phyloP scores from a whole-genome alignment of 2,113 vertebrate genomes.

The Copsychus sechellarum region DNA sequence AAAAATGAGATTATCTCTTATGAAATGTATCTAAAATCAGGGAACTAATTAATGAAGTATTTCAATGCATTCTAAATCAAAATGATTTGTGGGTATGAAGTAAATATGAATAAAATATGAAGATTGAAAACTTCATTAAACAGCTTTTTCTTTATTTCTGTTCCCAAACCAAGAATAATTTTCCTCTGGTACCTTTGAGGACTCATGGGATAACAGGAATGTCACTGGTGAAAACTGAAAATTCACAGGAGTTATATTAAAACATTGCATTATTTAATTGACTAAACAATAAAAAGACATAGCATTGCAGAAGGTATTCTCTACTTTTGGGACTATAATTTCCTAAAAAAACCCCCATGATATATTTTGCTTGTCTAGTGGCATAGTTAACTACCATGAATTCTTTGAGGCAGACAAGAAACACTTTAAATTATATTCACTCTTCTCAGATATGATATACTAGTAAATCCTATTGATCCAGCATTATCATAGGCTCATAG shows the following conservation, averaged over 20 bases:
- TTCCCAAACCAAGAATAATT: slow-evolving; percentile 9
- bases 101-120: slow-evolving; percentile 3
- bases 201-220: background rate
- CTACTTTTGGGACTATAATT: background rate
- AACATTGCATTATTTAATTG: background rate
- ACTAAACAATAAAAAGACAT: slow-evolving; percentile 6
- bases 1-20: background rate
- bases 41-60: background rate
- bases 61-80: background rate
- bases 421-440: background rate
- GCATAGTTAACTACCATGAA: background rate
- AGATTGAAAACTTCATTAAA: slow-evolving; percentile 8
- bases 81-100: background rate
- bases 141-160: background rate
- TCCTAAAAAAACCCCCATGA: background rate
- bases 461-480: background rate
- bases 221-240: background rate
- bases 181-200: slow-evolving; percentile 18
- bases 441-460: background rate
- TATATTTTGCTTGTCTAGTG: background rate
- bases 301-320: background rate
- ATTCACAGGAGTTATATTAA: background rate
- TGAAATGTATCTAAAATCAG: background rate
- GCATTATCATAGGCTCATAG: background rate
- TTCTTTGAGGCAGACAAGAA: background rate